phyloP scores from a whole-genome alignment of 2,888 invertebrate genomes.

The Euclidia mi region DNA sequence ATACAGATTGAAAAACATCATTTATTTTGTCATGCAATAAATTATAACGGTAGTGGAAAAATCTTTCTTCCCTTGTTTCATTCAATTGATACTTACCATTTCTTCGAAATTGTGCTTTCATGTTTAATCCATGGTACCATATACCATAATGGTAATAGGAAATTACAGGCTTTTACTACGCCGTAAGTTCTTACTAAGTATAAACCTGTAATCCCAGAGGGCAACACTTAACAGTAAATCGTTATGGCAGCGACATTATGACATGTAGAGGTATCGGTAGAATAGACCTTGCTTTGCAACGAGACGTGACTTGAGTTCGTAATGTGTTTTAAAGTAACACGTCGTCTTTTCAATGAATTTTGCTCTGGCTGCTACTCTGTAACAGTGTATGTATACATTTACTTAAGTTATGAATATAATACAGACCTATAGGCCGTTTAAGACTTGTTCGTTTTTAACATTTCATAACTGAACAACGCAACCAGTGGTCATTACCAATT shows the following conservation, averaged over 20 bases:
- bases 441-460: too few species aligned
- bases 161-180: conserved; percentile 6
- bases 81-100: neutral
- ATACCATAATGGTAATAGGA: too few species aligned
- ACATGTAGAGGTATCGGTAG: conserved; percentile 75
- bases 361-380: conserved; percentile 30
- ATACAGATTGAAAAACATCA: neutral
- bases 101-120: neutral
- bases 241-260: conserved; percentile 72
- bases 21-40: neutral
- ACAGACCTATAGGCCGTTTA: too few species aligned
- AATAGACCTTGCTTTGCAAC: conserved; percentile 77
- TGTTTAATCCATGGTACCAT: neutral
- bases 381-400: conserved; percentile 22
- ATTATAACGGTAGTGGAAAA: too few species aligned
- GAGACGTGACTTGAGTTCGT: conserved; percentile 78
- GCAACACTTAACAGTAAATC: conserved; percentile 71
- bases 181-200: conserved; percentile 34
- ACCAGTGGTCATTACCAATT: too few species aligned
- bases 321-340: conserved; percentile 66
- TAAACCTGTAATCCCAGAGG: conserved; percentile 46
- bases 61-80: too few species aligned
- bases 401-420: conserved; percentile 12
- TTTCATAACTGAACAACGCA: too few species aligned
- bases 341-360: conserved; percentile 61